phyloP scores from a whole-genome alignment of 1,140 invertebrate species.

The Andricus grossulariae region DNA sequence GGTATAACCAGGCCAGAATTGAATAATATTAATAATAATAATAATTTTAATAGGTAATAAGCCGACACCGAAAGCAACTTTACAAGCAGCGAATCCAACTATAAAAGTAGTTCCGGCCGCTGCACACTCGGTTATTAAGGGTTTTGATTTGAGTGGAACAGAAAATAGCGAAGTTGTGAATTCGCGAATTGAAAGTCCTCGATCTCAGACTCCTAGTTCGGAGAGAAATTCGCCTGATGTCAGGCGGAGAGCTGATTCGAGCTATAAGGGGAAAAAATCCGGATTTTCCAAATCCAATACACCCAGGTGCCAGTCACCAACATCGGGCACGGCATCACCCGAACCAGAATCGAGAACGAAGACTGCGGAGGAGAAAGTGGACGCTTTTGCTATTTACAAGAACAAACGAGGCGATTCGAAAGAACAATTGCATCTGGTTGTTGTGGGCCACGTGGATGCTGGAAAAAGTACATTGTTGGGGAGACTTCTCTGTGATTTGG shows the following conservation, averaged over 20 bases:
- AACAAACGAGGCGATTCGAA: constrained; percentile 86
- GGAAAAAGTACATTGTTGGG: constrained; percentile 99
- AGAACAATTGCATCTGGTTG: constrained; percentile 93
- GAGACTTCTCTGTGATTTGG: constrained; percentile 92
- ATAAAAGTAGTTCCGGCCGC: constrained; percentile 67
- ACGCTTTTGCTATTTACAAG: constrained; percentile 80
- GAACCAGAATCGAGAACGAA: constrained; percentile 16
- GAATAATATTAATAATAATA: constrained; percentile 1
- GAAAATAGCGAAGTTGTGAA: constrained; percentile 59
- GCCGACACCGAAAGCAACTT: constrained; percentile 55
- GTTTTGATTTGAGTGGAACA: constrained; percentile 61
- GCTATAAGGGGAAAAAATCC: constrained; percentile 56
- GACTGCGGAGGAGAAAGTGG: constrained; percentile 77
- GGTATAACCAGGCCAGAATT: neutral
- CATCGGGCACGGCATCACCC: constrained; percentile 66
- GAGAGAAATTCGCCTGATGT: constrained; percentile 62
- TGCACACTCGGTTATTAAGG: constrained; percentile 57
- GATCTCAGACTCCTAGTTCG: constrained; percentile 65
- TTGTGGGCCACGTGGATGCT: constrained; percentile 99
- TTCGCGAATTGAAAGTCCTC: constrained; percentile 56
- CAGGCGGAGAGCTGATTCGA: constrained; percentile 51
- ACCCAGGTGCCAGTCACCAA: constrained; percentile 80
- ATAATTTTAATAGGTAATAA: constrained; percentile 64
- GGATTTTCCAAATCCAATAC: constrained; percentile 59
- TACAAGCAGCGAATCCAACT: constrained; percentile 59